Conservation (phyloP, 2,113 vertebrate species). For the Xenus cinereus region DNA sequence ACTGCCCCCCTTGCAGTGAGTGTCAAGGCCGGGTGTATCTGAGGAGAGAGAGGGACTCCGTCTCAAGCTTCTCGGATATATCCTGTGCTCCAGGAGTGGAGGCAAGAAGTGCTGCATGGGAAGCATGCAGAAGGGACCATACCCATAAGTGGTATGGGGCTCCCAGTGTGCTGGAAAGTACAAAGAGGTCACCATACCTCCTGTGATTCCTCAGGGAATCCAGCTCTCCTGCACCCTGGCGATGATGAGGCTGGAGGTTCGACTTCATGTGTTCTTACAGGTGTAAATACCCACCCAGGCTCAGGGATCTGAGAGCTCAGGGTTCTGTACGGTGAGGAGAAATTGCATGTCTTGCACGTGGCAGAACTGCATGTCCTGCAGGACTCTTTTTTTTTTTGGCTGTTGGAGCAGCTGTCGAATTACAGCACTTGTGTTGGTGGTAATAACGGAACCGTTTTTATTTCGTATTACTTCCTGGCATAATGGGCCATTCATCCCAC, state of each 20-base stretch:
- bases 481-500: background rate
- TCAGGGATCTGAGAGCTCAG: background rate
- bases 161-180: background rate
- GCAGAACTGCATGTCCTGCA: background rate
- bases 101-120: background rate
- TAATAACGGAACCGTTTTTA: background rate
- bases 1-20: background rate
- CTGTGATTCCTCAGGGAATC: background rate
- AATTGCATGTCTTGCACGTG: rapidly evolving
- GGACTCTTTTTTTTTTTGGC: background rate
- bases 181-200: background rate
- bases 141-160: background rate
- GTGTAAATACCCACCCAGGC: background rate
- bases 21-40: background rate
- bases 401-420: background rate
- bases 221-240: background rate
- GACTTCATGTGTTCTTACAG: rapidly evolving
- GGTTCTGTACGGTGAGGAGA: background rate
- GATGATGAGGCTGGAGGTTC: background rate
- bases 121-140: background rate
- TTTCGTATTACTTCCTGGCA: background rate
- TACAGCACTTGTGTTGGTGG: background rate
- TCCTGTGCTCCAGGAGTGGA: background rate
- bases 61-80: background rate
- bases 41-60: background rate